Conservation (phyloP, 2,797 vertebrate species). For the Emydoidea blandingii region DNA sequence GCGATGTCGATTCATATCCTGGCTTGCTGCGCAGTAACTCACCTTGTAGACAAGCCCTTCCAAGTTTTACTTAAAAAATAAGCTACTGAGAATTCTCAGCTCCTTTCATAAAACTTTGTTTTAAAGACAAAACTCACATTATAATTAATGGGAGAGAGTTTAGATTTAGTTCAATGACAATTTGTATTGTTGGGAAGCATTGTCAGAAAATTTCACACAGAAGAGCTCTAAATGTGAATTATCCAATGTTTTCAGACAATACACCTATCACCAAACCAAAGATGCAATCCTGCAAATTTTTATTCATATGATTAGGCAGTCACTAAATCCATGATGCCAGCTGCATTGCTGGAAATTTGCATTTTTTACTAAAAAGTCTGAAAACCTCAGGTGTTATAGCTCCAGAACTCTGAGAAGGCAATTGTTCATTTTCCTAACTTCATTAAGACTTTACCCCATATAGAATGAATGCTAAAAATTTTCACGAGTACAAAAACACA, state of each 20-base stretch:
- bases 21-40: not conserved
- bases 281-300: conserved; percentile 56
- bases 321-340: conserved; percentile 37
- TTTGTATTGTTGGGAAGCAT: not conserved
- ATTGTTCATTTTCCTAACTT: conserved; percentile 32
- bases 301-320: conserved; percentile 30
- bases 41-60: not conserved
- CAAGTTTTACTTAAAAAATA: not conserved
- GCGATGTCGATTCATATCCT: not conserved
- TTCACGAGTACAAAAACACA: not conserved
- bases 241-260: not conserved
- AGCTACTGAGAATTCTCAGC: not conserved
- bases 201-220: not conserved
- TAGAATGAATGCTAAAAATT: rapidly evolving
- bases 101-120: not conserved
- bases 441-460: conserved; percentile 10
- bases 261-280: not conserved
- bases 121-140: not conserved
- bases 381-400: conserved; percentile 64
- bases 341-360: conserved; percentile 41
- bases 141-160: rapidly evolving
- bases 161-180: not conserved
- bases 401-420: not conserved
- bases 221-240: conserved; percentile 15
- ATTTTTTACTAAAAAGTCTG: not conserved